A percentile compares a stretch with the other conserved stretches of the same genome.
Evolutionary conservation across 2,888 invertebrate species (phyloP).

Genomic region (Nemotelus pantherinus): DNA sequence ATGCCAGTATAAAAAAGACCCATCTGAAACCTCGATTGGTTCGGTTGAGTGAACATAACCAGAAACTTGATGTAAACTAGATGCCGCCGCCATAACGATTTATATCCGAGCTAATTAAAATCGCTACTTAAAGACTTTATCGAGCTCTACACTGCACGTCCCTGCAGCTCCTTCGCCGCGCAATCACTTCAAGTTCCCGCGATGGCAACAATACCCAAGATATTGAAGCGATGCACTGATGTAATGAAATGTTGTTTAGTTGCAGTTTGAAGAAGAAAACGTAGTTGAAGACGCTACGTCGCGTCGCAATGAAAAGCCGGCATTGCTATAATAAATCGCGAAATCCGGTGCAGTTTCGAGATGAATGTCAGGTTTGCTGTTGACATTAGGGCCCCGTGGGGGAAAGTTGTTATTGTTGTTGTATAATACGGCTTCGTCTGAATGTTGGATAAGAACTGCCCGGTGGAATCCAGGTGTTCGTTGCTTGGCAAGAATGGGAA

Average conservation of each 20-base stretch:
- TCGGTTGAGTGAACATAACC: slow-evolving; percentile 39
- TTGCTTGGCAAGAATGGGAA: background rate
- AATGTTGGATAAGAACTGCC: background rate
- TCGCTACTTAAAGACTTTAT: slow-evolving; percentile 43
- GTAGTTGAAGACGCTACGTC: no score
- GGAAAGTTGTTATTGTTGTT: slow-evolving; percentile 2
- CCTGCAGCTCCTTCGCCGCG: background rate
- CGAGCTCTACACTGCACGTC: background rate
- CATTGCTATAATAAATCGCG: slow-evolving; percentile 37
- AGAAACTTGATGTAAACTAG: slow-evolving; percentile 42
- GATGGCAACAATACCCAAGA: slow-evolving; percentile 21
- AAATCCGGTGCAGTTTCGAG: slow-evolving; percentile 40
- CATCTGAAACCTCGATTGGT: slow-evolving; percentile 8
- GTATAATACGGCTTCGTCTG: background rate
- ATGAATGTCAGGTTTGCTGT: slow-evolving; percentile 36
- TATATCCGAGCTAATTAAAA: slow-evolving; percentile 44
- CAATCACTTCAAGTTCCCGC: no score
- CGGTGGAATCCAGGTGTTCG: slow-evolving; percentile 25
- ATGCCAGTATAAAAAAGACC: no score
- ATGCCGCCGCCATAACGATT: slow-evolving; percentile 44
- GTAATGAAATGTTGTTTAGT: slow-evolving; percentile 10
- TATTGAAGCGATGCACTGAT: slow-evolving; percentile 4
- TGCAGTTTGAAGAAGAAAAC: background rate
- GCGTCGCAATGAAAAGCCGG: slow-evolving; percentile 17
- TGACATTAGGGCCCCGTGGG: slow-evolving; percentile 36